Evolutionary conservation across 1,140 invertebrate species (phyloP), one percentile per base, ranked within the genome.

Genomic region (Drosophila pruinosa): DNA sequence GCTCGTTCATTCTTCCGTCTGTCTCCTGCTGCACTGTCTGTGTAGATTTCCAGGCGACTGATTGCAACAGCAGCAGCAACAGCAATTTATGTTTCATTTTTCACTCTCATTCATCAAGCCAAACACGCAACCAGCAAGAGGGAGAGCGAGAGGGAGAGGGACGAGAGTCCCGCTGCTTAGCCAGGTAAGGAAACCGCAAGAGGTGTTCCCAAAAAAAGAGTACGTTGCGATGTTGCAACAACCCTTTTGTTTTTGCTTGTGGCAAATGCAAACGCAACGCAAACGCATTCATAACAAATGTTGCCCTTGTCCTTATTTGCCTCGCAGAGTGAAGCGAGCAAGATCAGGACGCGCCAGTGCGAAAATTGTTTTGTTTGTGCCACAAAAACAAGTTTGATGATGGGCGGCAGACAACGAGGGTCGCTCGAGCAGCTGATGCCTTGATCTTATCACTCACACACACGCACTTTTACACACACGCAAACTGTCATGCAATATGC

Each of bases 311-410:
- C n/a, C n/a, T n/a, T n/a, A n/a, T n/a, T n/a, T n/a, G n/a, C n/a
- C n/a, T n/a, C n/a, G n/a, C 22, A 21, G 48, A 28, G 48, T 24
- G 19, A 22, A 36, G 43, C 14, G 39, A 59, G 38, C 50, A 21
- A 67, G 69, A 47, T 65, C 31, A 72, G 61, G 64, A 79, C 73
- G 80, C 72, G 76, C 22, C 81, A 80, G 68, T 80, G 82, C 82
- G 82, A 86, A 86, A 82, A 88, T 86, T 88, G 82, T 64, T 86
- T 86, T 86, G 81, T 88, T 86, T 88, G 82, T 67, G 82, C 62
- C 74, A 72, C 31, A 75, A 74, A 80, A 86, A 77, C 81, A 86
- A 86, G 81, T 86, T 81, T 45, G 26, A 12, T 34, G 19, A 57
- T 22, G 53, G 26, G 17, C 19, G 3, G 3, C 38, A 14, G 21